These are phyloP conservation scores for Telenomus remus DNA, from an alignment of 1,140 invertebrate species.

Conservation along the genomic window DNA sequence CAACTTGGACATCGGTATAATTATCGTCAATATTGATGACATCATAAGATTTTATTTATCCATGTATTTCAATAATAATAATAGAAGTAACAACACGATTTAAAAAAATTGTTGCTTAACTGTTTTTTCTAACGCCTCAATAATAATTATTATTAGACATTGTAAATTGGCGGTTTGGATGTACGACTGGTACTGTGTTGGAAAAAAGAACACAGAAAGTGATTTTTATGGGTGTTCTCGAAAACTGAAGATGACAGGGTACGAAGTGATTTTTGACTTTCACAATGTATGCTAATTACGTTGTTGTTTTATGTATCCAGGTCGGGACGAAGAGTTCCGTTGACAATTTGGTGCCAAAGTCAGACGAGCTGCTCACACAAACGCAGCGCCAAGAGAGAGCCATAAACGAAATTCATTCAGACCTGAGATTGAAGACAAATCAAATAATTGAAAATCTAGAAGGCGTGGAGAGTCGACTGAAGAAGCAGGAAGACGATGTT, in stretches of 20 bases:
- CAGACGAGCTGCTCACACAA: conserved; percentile 88
- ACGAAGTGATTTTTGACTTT: background rate
- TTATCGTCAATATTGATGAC: too few relatives aligned
- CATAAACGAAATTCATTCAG: conserved; percentile 90
- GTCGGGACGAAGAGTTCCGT: conserved; percentile 89
- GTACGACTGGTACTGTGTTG: too few relatives aligned
- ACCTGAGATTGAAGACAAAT: conserved; percentile 87
- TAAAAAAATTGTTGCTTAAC: too few relatives aligned
- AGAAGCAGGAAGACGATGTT: conserved; percentile 88
- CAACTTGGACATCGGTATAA: too few relatives aligned
- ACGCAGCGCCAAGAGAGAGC: conserved; percentile 90
- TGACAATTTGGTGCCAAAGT: conserved; percentile 88
- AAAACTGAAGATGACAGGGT: background rate
- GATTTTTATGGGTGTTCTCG: background rate
- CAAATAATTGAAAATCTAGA: conserved; percentile 91
- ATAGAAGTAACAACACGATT: too few relatives aligned
- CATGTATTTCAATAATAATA: too few relatives aligned
- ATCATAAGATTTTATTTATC: too few relatives aligned
- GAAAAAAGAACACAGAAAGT: too few relatives aligned
- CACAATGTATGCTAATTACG: conserved; percentile 13
- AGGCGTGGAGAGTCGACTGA: conserved; percentile 87
- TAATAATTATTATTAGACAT: too few relatives aligned
- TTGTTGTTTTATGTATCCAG: conserved; percentile 44
- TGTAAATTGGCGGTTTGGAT: too few relatives aligned
- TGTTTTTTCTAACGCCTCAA: too few relatives aligned